Evolutionary conservation across 2,888 invertebrate species (phyloP), one percentile per base, ranked within the genome.

Genomic region (Hyposoter didymator): DNA sequence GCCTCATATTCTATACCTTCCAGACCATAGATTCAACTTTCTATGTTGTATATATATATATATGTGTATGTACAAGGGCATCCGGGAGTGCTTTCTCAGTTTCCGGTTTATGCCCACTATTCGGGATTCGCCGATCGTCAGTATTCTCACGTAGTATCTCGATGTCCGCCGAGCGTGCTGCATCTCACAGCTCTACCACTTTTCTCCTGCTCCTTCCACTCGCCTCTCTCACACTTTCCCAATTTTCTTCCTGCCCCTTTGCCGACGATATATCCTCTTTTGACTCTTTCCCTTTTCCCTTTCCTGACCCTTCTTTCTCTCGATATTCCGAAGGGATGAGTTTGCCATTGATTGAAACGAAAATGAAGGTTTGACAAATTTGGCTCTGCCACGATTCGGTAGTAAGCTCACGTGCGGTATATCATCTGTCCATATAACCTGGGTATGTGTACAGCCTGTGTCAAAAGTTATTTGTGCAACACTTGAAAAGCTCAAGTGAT

Each of bases 81-180:
- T 35, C 55, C 55, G 70, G 49, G 74, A 52, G 81, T 69, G 67
- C 62, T 78, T 49, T 43, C 73, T 52, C 69, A 72, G 78, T 82
- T 85, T 85, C 82, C 78, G 82, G 74, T 78, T 82, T 82, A 85
- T 82, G 66, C 78, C n/a, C 39, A 47, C 64, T 75, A 64, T 78
- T 79, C 75, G 78, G 69, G 78, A 66, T 55, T 75, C 64, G 39
- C 1, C 66, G 28, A 83, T 83, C 72, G 67, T 59, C 32, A 85
- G 85, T 85, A 75, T 67, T 69, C 78, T 82, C 85, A 85, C 85
- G 85, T 85, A 85, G 78, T 55, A 85, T 85, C 82, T 85, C 82
- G 85, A 85, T 85, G 85, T 82, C 85, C 85, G 82, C 39, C 81
- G 84, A 73, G 82, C 81, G 82, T 82, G 83, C 55, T 78, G 85